Base-by-base conservation (phyloP, 2,113 vertebrate genomes). In the Pteropus alecto region DNA sequence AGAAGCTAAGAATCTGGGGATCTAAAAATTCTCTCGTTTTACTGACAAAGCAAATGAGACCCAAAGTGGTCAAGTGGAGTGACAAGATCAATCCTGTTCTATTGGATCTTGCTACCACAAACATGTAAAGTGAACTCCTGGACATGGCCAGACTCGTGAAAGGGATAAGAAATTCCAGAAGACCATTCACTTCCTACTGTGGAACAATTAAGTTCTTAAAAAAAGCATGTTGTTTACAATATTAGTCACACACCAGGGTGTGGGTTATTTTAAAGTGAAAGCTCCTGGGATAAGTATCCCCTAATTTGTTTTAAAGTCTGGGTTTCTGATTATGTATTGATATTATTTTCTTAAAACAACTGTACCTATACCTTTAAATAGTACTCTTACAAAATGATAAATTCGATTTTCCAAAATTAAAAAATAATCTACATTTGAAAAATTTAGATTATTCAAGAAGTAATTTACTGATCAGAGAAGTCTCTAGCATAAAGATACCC, bases 251-350 rank as follows among this genome's bases (percentile, higher is more conserved):
- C 30, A 43, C 3, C 73, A 88, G 18, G 14, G 8, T 48, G 10
- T 22, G 21, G 41, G n/a, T 24, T 93, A 67, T 86, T 89, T 87
- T 86, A 91, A 92, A 96, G 58, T 41, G 30, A 83, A 93, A 82
- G 18, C n/a, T 93, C 30, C 77, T n/a, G 30, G 35, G 94, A 56
- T 76, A 84, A 92, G 38, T 24, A 68, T 54, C n/a, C 46, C 10
- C 43, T 63, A 46, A 35, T 58, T 78, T 67, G 8, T 86, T 97
- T 73, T 95, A 18, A 90, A 94, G 11, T 87, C 38, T 30, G 9
- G 43, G 74, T 90, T 85, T 70, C 81, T 15, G 11, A 92, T 71
- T 87, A 93, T 1, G 6, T 77, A 79, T 5, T 82, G 41, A 41
- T 63, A 76, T 28, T 60, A 83, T 48, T 90, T 76, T 86, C 68